A percentile compares a stretch with the other conserved stretches of the same genome.
phyloP scores from a whole-genome alignment of 2,888 invertebrate species.

The Gymnoscelis rufifasciata region DNA sequence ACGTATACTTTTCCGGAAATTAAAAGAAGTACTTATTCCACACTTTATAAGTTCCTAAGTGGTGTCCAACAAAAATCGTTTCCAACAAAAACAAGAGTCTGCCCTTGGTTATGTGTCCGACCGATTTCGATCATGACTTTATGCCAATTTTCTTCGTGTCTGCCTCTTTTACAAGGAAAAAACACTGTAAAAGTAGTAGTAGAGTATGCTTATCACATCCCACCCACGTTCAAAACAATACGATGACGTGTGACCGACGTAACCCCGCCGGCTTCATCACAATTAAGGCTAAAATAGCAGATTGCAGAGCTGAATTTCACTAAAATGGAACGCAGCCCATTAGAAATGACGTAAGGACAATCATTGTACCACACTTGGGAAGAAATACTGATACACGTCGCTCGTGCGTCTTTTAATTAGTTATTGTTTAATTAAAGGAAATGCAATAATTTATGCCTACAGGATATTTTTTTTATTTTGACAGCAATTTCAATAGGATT shows the following conservation, averaged over 20 bases:
- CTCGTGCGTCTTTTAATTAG: conserved; percentile 35
- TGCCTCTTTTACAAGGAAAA: no score
- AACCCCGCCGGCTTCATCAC: conserved; percentile 1
- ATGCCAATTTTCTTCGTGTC: no score
- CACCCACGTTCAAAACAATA: neutral
- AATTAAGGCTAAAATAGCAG: conserved; percentile 15
- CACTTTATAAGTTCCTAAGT: no score
- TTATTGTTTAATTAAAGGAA: conserved; percentile 27
- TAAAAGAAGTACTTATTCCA: no score
- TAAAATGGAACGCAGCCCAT: conserved; percentile 33
- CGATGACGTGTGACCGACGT: neutral
- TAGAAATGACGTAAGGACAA: conserved; percentile 39
- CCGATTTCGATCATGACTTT: no score
- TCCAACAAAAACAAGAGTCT: no score
- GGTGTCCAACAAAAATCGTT: no score
- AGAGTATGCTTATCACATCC: neutral
- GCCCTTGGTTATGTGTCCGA: no score
- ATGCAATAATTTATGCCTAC: neutral
- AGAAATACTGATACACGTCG: neutral
- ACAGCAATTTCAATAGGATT: no score
- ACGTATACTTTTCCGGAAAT: no score
- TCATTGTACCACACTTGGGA: conserved; percentile 27
- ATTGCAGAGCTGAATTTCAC: conserved; percentile 22
- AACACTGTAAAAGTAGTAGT: no score
- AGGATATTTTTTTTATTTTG: no score